These are phyloP conservation scores for Colius striatus DNA, from an alignment of 2,113 vertebrate species.

Conservation along the genomic window DNA sequence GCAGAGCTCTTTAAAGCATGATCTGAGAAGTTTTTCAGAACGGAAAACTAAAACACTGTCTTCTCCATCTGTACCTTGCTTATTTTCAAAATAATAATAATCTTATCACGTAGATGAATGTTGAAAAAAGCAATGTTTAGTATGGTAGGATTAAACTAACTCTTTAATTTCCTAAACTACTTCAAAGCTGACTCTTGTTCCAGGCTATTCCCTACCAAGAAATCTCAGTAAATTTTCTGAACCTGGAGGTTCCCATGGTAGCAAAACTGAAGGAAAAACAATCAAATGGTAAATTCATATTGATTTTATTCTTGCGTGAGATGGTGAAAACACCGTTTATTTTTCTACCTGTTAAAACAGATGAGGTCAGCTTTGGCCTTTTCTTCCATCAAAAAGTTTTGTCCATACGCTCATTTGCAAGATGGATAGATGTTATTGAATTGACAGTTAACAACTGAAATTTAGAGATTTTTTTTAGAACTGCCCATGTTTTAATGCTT, in stretches of 20 bases:
- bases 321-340: neutral
- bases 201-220: neutral
- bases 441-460: neutral
- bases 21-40: neutral
- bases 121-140: neutral
- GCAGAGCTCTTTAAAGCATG: neutral
- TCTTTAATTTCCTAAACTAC: neutral
- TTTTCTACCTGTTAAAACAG: neutral
- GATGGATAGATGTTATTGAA: neutral
- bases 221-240: neutral
- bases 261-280: neutral
- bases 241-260: neutral
- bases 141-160: neutral
- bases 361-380: neutral
- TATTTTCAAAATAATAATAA: neutral
- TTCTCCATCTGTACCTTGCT: neutral
- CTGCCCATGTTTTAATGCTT: neutral
- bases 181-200: neutral
- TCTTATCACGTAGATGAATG: neutral
- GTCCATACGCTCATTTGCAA: neutral
- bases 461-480: neutral
- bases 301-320: neutral
- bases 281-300: neutral
- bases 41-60: neutral
- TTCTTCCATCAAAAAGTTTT: neutral